Evolutionary conservation across 2,888 invertebrate species (phyloP).

Genomic region (Acronicta leporina): DNA sequence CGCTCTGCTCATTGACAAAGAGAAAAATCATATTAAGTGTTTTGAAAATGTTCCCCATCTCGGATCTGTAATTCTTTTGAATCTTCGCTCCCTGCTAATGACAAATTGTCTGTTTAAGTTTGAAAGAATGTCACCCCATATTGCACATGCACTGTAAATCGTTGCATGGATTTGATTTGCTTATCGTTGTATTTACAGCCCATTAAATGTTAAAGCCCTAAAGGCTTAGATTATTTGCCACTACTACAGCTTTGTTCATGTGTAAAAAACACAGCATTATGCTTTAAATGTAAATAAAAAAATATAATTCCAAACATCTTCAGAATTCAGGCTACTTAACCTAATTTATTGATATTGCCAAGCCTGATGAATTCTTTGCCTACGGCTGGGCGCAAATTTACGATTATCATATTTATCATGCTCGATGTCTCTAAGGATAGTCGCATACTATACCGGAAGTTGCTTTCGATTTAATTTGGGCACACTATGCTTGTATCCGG

Average conservation of each 20-base stretch:
- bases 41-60: too few relatives aligned
- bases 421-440: neutral
- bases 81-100: too few relatives aligned
- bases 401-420: too few relatives aligned
- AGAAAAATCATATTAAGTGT: too few relatives aligned
- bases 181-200: slow-evolving; percentile 24
- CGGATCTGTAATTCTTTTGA: too few relatives aligned
- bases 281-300: slow-evolving; percentile 2
- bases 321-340: neutral
- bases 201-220: slow-evolving; percentile 15
- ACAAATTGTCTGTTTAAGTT: neutral
- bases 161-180: slow-evolving; percentile 51
- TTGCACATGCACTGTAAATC: slow-evolving; percentile 44
- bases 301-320: slow-evolving; percentile 7
- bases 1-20: too few relatives aligned
- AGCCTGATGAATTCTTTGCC: neutral
- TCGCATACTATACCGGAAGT: neutral
- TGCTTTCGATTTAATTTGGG: neutral
- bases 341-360: neutral
- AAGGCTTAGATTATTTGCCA: neutral
- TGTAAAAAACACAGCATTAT: neutral
- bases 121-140: slow-evolving; percentile 24
- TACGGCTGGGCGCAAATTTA: neutral
- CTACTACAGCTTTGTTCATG: slow-evolving; percentile 25
- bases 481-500: too few relatives aligned